Evolutionary conservation across 1,140 invertebrate genomes (phyloP), one percentile per base, ranked within the genome.

Genomic region (Aphidius ervi): DNA sequence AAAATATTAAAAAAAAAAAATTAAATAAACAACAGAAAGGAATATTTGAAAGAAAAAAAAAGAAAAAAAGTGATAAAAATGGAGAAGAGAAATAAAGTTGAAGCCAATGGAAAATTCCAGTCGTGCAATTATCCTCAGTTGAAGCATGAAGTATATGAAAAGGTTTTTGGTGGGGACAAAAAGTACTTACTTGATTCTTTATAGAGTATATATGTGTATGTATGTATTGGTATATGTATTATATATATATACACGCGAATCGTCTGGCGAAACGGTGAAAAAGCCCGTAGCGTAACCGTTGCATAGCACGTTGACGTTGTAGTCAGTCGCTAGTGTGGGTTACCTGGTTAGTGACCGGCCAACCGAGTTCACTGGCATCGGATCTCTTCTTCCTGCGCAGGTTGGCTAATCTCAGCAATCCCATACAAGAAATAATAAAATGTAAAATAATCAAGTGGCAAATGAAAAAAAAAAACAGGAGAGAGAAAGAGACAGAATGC

Each of bases 331-430:
- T 78, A 78, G 78, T 80, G 76, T 80, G 78, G 78, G 78, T 80
- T 80, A 80, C 78, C 78, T 80, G 78, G 78, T 79, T 80, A 80
- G 77, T 80, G 78, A 80, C 78, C 78, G 78, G 77, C 75, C 78
- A 80, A 79, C 78, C 77, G 77, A 79, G 78, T 80, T 79, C 78
- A 79, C 78, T 80, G 78, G 75, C 78, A 77, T 76, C 76, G 72
- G 74, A 71, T 76, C 74, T 31, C 23, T 31, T 73, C 74, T 75
- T 74, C 71, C 60, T 62, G 55, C 40, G 52, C 72, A 77, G 71
- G 68, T 76, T 75, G 70, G 75, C 76, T 79, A 78, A 79, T 79
- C 77, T 77, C 63, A 43, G 56, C 56, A 49, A 47, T 52, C 53
- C 43, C 55, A 31, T 31, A 64, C 23, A 31, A 31, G 4, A 31